Evolutionary conservation across 2,888 invertebrate genomes (phyloP).

Genomic region (Spodoptera picta): DNA sequence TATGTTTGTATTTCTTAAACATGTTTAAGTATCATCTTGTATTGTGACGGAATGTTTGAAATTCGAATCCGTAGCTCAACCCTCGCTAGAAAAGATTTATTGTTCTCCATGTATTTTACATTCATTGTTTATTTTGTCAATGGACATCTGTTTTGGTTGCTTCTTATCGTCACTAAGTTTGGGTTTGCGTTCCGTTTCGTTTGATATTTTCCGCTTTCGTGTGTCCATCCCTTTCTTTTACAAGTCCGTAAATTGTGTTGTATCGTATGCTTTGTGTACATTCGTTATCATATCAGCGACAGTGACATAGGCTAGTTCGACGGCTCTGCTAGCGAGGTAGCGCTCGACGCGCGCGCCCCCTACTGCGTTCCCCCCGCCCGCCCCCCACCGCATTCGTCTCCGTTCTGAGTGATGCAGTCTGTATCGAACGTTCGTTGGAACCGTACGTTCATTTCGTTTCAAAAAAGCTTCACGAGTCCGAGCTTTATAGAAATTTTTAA

Average conservation of each 20-base stretch:
- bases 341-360: slow-evolving; percentile 76
- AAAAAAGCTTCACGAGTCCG: slow-evolving; percentile 79
- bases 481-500: slow-evolving; percentile 80
- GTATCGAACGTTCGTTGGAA: slow-evolving; percentile 64
- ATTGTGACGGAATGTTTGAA: slow-evolving; percentile 9
- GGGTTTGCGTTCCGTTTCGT: slow-evolving; percentile 61
- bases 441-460: slow-evolving; percentile 60
- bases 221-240: slow-evolving; percentile 60
- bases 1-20: slow-evolving; percentile 8
- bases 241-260: slow-evolving; percentile 52
- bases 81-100: slow-evolving; percentile 66
- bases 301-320: slow-evolving; percentile 80
- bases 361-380: slow-evolving; percentile 66
- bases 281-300: slow-evolving; percentile 84
- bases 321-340: slow-evolving; percentile 68
- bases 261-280: slow-evolving; percentile 78
- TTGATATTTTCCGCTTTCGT: slow-evolving; percentile 48
- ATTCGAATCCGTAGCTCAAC: slow-evolving; percentile 24
- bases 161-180: slow-evolving; percentile 61
- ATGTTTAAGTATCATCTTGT: slow-evolving; percentile 17
- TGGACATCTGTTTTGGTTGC: slow-evolving; percentile 73
- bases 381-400: slow-evolving; percentile 63
- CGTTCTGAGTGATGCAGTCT: slow-evolving; percentile 77
- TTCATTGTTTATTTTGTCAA: slow-evolving; percentile 78
- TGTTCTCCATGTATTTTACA: slow-evolving; percentile 64